These are phyloP conservation scores for Oryctes rhinoceros DNA, from an alignment of 1,140 invertebrate genomes.

Conservation along the genomic window DNA sequence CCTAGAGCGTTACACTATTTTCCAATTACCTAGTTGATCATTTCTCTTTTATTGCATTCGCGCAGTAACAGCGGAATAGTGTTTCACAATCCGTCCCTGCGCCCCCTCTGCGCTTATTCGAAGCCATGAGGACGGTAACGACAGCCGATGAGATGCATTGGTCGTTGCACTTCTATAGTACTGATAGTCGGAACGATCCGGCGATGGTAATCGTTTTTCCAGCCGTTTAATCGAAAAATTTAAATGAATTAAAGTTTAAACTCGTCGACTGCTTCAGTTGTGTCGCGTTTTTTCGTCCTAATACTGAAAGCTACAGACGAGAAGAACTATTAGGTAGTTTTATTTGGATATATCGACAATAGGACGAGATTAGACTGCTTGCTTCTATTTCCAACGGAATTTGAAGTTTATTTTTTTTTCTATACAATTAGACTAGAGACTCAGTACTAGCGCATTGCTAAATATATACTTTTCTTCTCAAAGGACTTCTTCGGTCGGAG, in stretches of 20 bases:
- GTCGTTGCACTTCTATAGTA: neutral
- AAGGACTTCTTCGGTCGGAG: no score
- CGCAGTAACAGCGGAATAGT: neutral
- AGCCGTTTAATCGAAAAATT: slow-evolving; percentile 16
- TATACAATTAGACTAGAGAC: no score
- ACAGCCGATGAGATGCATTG: neutral
- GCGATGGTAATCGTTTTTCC: neutral
- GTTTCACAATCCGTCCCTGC: neutral
- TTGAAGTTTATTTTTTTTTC: no score
- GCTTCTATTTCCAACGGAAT: no score
- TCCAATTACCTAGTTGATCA: slow-evolving; percentile 24
- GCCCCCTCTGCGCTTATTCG: neutral
- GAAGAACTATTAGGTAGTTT: no score
- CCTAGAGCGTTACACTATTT: slow-evolving; percentile 24
- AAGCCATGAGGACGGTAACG: neutral
- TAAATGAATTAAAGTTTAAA: slow-evolving; percentile 38
- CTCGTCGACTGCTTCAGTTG: neutral
- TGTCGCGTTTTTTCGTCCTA: no score
- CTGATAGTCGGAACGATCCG: neutral
- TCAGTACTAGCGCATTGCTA: no score
- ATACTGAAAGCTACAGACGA: no score
- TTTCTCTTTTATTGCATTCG: slow-evolving; percentile 28
- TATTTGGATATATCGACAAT: no score
- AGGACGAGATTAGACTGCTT: no score
- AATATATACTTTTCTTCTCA: no score